Percentiles rank a stretch among this genome's conserved stretches.
Conservation (phyloP, 1,140 invertebrate species). For the Apis cerana region DNA sequence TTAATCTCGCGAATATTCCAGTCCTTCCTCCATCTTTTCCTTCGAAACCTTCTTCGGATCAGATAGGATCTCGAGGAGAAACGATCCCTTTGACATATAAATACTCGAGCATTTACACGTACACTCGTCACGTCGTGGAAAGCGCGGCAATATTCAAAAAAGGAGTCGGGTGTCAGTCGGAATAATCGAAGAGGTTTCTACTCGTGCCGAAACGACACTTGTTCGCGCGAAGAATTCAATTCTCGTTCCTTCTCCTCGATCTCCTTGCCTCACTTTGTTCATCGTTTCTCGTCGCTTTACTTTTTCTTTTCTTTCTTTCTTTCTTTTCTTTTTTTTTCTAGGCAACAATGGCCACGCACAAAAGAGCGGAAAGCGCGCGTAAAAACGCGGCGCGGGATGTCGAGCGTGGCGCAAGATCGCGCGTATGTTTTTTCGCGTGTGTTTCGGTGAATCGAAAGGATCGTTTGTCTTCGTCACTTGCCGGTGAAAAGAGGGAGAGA, state of each 20-base stretch:
- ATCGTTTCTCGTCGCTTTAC: neutral
- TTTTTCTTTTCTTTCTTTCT: conserved; percentile 10
- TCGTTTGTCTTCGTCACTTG: conserved; percentile 63
- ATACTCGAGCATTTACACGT: too few relatives aligned
- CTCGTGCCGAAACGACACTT: conserved; percentile 19
- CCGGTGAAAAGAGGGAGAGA: conserved; percentile 1
- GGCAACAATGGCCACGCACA: neutral
- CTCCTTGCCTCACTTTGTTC: neutral
- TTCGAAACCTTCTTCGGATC: too few relatives aligned
- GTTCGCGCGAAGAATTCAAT: too few relatives aligned
- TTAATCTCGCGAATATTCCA: neutral
- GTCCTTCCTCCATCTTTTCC: too few relatives aligned
- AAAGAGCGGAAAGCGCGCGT: neutral
- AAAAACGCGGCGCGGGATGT: neutral
- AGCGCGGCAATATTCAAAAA: conserved; percentile 76
- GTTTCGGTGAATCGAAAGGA: conserved; percentile 44
- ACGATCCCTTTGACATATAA: too few relatives aligned
- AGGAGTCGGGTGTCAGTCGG: conserved; percentile 72
- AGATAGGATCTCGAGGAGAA: too few relatives aligned
- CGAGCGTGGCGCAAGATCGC: neutral
- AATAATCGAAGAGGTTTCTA: conserved; percentile 70
- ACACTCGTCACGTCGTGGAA: conserved; percentile 50
- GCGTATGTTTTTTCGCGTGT: conserved; percentile 6
- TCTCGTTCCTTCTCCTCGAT: too few relatives aligned
- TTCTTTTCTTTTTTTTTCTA: too few relatives aligned